Percentiles rank a stretch among this genome's conserved stretches.
Evolutionary conservation across 2,888 invertebrate species (phyloP).

Genomic region (Polyommatus iphigenia): DNA sequence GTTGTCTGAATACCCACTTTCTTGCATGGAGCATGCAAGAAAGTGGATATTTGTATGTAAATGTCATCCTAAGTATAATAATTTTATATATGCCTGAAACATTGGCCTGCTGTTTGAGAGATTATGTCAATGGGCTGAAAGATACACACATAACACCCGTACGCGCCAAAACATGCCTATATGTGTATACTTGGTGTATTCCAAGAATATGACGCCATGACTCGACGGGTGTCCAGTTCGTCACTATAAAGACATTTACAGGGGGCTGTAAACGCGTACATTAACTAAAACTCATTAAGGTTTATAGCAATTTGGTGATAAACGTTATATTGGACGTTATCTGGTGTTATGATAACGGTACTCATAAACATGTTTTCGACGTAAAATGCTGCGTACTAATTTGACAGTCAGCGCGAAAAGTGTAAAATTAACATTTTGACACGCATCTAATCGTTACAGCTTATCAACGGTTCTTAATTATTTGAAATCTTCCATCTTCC

Average conservation of each 20-base stretch:
- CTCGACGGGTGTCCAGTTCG: constrained; percentile 18
- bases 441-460: not conserved
- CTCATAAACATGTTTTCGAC: constrained; percentile 42
- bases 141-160: not conserved
- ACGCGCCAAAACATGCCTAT: not conserved
- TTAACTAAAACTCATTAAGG: constrained; percentile 44
- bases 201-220: not conserved
- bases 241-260: constrained; percentile 30
- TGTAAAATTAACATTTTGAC: not conserved
- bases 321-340: constrained; percentile 52
- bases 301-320: constrained; percentile 55
- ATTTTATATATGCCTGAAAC: too few species aligned
- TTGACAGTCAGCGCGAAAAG: not conserved
- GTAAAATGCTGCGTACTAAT: constrained; percentile 20
- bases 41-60: too few species aligned
- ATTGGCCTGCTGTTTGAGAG: too few species aligned
- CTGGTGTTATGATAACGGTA: constrained; percentile 48
- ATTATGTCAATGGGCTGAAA: too few species aligned
- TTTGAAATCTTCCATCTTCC: constrained; percentile 7
- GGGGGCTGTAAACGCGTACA: constrained; percentile 40
- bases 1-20: too few species aligned
- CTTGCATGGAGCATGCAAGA: too few species aligned
- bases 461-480: not conserved
- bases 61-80: too few species aligned
- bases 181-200: not conserved